Base-by-base conservation (phyloP, 1,140 invertebrate genomes). In the Drosophila watanabei region DNA sequence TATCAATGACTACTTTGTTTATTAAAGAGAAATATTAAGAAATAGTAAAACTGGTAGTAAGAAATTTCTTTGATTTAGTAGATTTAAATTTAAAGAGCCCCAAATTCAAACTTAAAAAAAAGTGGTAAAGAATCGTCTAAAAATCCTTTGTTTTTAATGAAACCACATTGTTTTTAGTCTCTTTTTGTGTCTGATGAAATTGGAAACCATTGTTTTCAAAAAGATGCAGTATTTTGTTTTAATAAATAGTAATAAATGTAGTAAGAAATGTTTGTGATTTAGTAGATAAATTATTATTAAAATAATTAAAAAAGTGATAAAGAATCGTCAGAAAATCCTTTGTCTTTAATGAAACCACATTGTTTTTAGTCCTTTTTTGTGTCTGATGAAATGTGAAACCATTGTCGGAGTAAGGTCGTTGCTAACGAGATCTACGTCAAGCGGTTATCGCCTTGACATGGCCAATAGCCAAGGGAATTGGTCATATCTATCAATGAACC, bases 401-500 rank as follows among this genome's bases (percentile, higher is more conserved):
- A 16, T 20, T 7, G 2, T 7, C 43, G 11, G 10, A 20, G 11
- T 32, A 13, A n/a, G 18, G 51, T 45, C 32, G 46, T 43, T 35
- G 75, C 45, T 52, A 70, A 59, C 58, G 58, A 20, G 35, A 46
- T 59, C 24, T 49, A 24, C 49, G 66, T 79, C 75, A 78, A 71
- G 57, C 63, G 77, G 52, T 64, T 79, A 78, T 79, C 52, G 39
- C 58, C 37, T 39, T 62, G 39, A 28, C 41, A 30, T 69, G 62
- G 33, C 61, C 33, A 64, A 57, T 49, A 30, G 43, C 20, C 46
- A n/a, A 37, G 11, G 43, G 24, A 46, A 33, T 79, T 59, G 13
- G 75, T 18, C 45, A 48, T 79, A 79, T 79, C 76, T 79, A 65
- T 79, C 54, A 72, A 65, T 79, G 70, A 79, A 30, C 63, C 63